Evolutionary conservation across 2,113 vertebrate species (phyloP).

Genomic region (Scophthalmus maximus): DNA sequence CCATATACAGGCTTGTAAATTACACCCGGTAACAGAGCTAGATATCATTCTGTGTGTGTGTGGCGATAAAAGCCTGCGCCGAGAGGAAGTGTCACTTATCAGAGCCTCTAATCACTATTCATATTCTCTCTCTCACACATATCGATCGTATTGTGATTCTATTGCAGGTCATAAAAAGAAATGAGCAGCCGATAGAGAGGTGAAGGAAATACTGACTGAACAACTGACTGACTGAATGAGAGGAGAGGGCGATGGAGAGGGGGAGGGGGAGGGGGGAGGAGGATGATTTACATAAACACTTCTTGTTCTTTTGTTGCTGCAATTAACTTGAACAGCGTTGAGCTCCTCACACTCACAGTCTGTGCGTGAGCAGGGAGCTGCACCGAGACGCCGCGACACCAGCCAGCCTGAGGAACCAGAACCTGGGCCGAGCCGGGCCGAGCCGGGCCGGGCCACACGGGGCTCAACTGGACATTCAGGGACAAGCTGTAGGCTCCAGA

Average conservation of each 20-base stretch:
- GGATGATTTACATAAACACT: constrained; percentile 55
- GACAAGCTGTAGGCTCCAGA: background rate
- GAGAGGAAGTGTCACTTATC: no score
- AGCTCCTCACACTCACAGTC: constrained; percentile 41
- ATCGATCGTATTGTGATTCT: no score
- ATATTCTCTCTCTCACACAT: no score
- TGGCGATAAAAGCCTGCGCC: no score
- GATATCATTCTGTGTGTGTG: no score
- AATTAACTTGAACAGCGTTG: constrained; percentile 63
- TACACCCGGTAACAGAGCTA: no score
- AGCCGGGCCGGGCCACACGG: background rate
- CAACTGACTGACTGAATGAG: constrained; percentile 13
- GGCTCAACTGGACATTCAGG: background rate
- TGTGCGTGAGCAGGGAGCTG: constrained; percentile 36
- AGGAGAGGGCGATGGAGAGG: constrained; percentile 5
- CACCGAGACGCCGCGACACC: constrained; percentile 32
- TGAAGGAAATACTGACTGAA: background rate
- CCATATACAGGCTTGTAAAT: no score
- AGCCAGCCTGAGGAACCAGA: no score
- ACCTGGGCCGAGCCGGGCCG: background rate
- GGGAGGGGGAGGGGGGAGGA: constrained; percentile 24
- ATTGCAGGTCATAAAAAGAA: no score
- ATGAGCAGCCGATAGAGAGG: no score
- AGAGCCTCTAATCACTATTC: no score
- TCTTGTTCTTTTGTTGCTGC: constrained; percentile 54